Evolutionary conservation across 1,140 invertebrate species (phyloP).

Genomic region (Bilobella aurantiaca): DNA sequence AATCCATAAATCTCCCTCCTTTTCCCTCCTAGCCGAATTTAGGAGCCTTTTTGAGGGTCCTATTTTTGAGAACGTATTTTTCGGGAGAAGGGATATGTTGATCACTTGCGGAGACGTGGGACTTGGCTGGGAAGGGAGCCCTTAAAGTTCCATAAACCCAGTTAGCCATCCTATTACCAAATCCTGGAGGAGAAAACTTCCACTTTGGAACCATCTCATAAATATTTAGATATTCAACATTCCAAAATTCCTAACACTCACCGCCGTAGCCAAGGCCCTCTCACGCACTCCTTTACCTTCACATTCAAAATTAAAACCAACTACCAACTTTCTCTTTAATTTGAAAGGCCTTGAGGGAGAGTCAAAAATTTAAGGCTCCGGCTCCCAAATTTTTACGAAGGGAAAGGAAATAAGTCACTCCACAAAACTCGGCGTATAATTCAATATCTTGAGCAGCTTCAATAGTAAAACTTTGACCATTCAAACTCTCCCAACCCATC

Average conservation of each 20-base stretch:
- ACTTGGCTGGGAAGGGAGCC: conserved; percentile 13
- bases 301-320: background rate
- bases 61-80: no score
- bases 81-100: conserved; percentile 23
- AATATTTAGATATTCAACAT: conserved; percentile 28
- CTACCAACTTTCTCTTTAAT: background rate
- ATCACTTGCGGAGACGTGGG: conserved; percentile 18
- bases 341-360: background rate
- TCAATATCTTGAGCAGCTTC: background rate
- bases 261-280: no score
- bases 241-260: background rate
- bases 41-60: no score
- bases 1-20: conserved; percentile 27
- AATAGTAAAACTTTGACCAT: background rate
- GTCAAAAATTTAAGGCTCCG: background rate
- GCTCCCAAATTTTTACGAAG: background rate
- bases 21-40: conserved; percentile 13
- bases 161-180: conserved; percentile 29
- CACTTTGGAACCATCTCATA: conserved; percentile 25
- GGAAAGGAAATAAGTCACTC: no score
- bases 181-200: conserved; percentile 21
- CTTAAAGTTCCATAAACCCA: conserved; percentile 29
- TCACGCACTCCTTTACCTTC: background rate
- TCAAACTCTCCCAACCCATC: background rate
- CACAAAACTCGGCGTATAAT: background rate